A percentile compares a stretch with the other conserved stretches of the same genome.
Conservation (phyloP, 2,797 vertebrate species). For the Falco columbarius region DNA sequence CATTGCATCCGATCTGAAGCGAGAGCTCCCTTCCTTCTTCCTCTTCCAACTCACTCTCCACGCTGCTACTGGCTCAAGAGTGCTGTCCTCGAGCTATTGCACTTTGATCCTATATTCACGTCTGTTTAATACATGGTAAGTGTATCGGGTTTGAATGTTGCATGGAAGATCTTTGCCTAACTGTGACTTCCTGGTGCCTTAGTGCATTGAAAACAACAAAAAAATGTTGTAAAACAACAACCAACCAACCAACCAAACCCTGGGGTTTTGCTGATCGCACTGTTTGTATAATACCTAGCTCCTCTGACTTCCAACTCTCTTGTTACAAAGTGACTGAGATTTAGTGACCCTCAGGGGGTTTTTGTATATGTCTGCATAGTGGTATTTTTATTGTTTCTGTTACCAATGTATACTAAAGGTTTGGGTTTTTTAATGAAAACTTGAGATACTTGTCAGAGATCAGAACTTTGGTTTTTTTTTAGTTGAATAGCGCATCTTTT, state of each 20-base stretch:
- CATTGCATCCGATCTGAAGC: background rate
- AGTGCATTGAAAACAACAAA: background rate
- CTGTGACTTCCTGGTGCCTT: conserved; percentile 48
- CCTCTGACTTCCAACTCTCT: background rate
- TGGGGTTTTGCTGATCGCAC: background rate
- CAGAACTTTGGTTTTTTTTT: background rate
- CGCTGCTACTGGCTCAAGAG: background rate
- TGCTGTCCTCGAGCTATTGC: background rate
- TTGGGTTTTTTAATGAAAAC: background rate
- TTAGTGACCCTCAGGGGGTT: background rate
- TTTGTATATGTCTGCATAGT: background rate
- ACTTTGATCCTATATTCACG: background rate
- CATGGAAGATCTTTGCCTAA: background rate
- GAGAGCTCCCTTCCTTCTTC: background rate
- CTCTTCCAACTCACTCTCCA: background rate
- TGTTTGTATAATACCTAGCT: background rate
- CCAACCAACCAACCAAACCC: background rate
- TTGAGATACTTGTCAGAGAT: background rate
- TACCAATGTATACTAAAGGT: background rate
- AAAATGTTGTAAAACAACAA: background rate
- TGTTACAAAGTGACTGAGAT: background rate
- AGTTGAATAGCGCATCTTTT: background rate
- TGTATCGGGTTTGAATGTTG: background rate
- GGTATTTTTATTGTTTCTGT: background rate
- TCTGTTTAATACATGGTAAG: background rate